A percentile compares a stretch with the other conserved stretches of the same genome.
phyloP scores from a whole-genome alignment of 1,140 invertebrate species.

The Eupristina koningsbergeri region DNA sequence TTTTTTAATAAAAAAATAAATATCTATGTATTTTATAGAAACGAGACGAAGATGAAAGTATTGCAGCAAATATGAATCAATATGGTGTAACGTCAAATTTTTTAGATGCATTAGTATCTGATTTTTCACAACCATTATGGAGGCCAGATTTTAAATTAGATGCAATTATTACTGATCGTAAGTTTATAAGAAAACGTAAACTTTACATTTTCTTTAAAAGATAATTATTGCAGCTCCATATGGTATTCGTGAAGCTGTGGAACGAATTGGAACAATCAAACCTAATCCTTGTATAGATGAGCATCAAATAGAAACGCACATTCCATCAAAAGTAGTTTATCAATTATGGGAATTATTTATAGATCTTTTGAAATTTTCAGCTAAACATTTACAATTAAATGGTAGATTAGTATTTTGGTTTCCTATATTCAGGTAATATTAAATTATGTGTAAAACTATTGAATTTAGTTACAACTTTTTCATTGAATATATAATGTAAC shows the following conservation, averaged over 20 bases:
- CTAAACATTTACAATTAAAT: constrained; percentile 81
- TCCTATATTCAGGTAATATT: constrained; percentile 83
- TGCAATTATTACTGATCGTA: constrained; percentile 95
- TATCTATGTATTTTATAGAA: constrained; percentile 72
- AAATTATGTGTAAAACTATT: constrained; percentile 27
- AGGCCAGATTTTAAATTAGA: constrained; percentile 81
- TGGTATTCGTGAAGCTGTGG: constrained; percentile 92
- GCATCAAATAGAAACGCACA: constrained; percentile 78
- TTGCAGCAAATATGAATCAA: constrained; percentile 88
- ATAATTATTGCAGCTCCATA: constrained; percentile 84
- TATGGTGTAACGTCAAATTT: constrained; percentile 85
- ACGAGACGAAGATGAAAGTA: constrained; percentile 87
- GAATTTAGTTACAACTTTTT: background rate
- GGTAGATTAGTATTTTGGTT: constrained; percentile 93
- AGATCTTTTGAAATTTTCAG: constrained; percentile 89
- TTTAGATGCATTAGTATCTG: constrained; percentile 91
- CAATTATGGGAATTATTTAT: constrained; percentile 84
- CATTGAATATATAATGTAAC: too few relatives aligned
- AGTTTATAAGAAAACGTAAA: constrained; percentile 70
- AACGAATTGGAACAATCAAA: constrained; percentile 83
- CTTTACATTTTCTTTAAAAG: constrained; percentile 49
- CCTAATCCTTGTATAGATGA: constrained; percentile 77
- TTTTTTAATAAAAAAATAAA: too few relatives aligned
- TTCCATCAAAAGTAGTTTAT: constrained; percentile 92
- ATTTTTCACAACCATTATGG: constrained; percentile 90